Percentiles rank a stretch among this genome's conserved stretches.
Conservation (phyloP, 2,888 invertebrate genomes). For the Tetanocera ferruginea region DNA sequence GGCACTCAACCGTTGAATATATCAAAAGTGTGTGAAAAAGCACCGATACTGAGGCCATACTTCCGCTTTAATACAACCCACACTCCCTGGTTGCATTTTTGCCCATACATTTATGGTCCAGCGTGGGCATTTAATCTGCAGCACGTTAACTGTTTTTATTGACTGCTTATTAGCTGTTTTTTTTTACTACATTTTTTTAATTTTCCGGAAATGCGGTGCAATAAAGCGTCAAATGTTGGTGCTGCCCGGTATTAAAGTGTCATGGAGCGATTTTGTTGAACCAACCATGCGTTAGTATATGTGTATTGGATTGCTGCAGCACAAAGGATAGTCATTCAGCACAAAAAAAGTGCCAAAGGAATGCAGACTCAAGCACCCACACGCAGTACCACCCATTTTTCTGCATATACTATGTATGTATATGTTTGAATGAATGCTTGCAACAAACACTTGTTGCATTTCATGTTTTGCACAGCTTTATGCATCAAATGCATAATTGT, state of each 20-base stretch:
- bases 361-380: constrained; percentile 5
- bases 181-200: constrained; percentile 31
- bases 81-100: not conserved
- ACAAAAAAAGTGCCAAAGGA: not conserved
- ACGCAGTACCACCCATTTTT: too few relatives aligned
- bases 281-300: not conserved
- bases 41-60: not conserved
- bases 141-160: constrained; percentile 46
- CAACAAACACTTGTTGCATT: constrained; percentile 42
- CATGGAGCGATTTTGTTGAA: constrained; percentile 20
- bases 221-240: not conserved
- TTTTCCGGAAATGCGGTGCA: constrained; percentile 6
- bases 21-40: too few relatives aligned
- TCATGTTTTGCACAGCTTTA: constrained; percentile 45
- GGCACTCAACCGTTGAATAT: too few relatives aligned
- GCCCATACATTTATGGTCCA: not conserved
- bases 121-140: not conserved
- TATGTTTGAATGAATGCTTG: too few relatives aligned
- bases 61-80: not conserved
- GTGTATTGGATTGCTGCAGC: not conserved
- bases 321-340: not conserved
- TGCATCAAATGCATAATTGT: not conserved
- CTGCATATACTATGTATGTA: too few relatives aligned
- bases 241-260: constrained; percentile 52
- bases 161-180: constrained; percentile 62